phyloP scores from a whole-genome alignment of 2,797 vertebrate species.

The Vespertilio murinus region DNA sequence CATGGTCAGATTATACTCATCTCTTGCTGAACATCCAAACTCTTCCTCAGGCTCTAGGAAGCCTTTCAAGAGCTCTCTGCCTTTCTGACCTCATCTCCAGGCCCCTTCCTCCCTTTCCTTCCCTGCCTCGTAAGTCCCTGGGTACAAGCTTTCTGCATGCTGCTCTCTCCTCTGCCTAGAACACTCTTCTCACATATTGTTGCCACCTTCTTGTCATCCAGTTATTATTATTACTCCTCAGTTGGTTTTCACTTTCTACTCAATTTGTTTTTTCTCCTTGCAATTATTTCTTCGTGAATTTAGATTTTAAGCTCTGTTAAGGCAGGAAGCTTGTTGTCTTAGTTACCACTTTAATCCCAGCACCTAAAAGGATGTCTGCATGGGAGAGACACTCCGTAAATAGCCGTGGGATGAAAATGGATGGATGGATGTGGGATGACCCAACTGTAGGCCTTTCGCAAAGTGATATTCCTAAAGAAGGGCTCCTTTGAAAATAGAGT shows the following conservation, averaged over 20 bases:
- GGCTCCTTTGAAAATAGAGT: not conserved
- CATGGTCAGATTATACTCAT: not conserved
- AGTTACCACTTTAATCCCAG: not conserved
- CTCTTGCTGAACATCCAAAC: not conserved
- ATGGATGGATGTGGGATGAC: not conserved
- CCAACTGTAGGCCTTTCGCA: not conserved
- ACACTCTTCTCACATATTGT: not conserved
- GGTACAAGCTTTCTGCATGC: not conserved
- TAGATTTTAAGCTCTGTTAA: not conserved
- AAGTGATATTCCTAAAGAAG: not conserved
- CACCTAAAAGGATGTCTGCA: not conserved
- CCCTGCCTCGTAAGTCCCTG: not conserved
- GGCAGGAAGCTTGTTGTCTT: not conserved
- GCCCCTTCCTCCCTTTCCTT: not conserved
- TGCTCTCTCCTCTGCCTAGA: not conserved
- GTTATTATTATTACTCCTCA: not conserved
- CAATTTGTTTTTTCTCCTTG: not conserved
- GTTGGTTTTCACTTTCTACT: not conserved
- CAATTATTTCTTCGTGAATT: not conserved
- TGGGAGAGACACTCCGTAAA: not conserved
- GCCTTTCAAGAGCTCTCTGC: not conserved
- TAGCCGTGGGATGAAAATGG: not conserved
- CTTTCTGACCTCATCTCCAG: not conserved
- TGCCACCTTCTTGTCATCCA: not conserved
- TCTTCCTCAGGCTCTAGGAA: not conserved